Conservation (phyloP, 2,113 vertebrate genomes). For the Passer domesticus region DNA sequence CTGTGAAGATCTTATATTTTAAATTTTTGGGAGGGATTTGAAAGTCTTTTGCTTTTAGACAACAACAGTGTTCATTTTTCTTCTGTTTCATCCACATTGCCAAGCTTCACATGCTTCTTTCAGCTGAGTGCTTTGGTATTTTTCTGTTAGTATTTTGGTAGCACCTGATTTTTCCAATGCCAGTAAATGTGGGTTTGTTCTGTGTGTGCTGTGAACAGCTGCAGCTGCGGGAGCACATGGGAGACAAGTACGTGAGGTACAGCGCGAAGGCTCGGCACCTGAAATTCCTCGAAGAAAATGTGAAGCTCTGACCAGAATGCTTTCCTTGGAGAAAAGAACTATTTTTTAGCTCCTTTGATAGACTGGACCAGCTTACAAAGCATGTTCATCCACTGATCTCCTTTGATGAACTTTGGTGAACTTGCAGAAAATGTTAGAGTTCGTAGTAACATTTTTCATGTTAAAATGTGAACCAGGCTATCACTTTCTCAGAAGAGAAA, state of each 20-base stretch:
- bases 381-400: neutral
- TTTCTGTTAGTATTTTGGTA: neutral
- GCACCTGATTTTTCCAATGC: neutral
- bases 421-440: neutral
- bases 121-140: neutral
- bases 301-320: conserved; percentile 73
- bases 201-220: conserved; percentile 72
- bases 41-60: neutral
- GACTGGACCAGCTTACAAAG: neutral
- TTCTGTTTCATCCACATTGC: neutral
- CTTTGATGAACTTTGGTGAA: neutral
- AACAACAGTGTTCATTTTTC: neutral
- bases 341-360: neutral
- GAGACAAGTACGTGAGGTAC: conserved; percentile 86
- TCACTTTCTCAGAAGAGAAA: conserved; percentile 6
- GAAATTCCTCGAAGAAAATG: conserved; percentile 93
- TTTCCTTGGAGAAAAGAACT: neutral
- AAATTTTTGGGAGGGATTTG: neutral
- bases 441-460: conserved; percentile 8
- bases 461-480: conserved; percentile 20
- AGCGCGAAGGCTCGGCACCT: conserved; percentile 89
- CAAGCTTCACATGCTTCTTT: neutral
- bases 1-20: neutral
- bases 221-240: conserved; percentile 83
- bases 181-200: neutral